Evolutionary conservation across 2,113 vertebrate species (phyloP), one percentile per base, ranked within the genome.

Genomic region (Bujurquina vittata): DNA sequence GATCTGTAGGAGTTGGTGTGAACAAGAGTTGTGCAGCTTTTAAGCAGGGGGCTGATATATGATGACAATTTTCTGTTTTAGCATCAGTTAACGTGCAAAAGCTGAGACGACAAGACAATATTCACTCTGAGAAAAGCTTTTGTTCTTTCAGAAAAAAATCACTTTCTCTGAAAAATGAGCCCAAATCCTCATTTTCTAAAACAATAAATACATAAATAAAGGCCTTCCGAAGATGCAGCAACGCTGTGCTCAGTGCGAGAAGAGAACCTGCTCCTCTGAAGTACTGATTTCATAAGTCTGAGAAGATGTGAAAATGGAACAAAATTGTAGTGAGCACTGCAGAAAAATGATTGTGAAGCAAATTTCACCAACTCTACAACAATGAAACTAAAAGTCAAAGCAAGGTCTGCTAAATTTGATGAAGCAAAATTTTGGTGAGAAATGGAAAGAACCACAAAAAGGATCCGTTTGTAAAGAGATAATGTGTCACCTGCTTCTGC

Each of bases 151-250:
- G 23, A 52, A 72, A 52, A 8, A 60, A 67, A 88, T 60, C 8
- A 84, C 67, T 63, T 76, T 75, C 55, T 85, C 57, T 75, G 69
- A 81, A 87, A 57, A 57, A 26, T 18, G 61, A 84, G 59, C 69
- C 80, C 17, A 31, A 63, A 52, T 67, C 57, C 61, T 80, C 69
- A 49, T 62, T 65, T 61, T 75, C 73, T 20, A 73, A 7, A 85
- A 81, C 67, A 93, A 94, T 94, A 94, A 94, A 94, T 94, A 94
- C 85, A 93, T 93, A 94, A 92, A 92, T 94, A 90, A 88, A 87
- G 43, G 56, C 49, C 61, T 78, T 79, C 69, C 76, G 37, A 69
- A 81, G 79, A 79, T 7, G 35, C 33, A 23, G 46, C 37, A 60
- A 81, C 35, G 76, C 76, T 57, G 79, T 31, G 33, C 43, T 88